Evolutionary conservation across 2,113 vertebrate species (phyloP).

Genomic region (rat (Rattus norvegicus)): GRCr8 NC_086019.1:103400001-103400500

Average conservation of each 20-base stretch:
- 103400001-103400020: neutral
- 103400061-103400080: neutral
- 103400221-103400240: neutral
- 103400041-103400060: neutral
- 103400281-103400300: neutral
- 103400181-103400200: neutral
- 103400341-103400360: neutral
- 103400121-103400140: neutral
- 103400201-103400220: neutral
- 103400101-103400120: neutral
- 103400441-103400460: neutral
- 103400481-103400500: neutral
- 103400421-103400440: neutral
- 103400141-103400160: accelerated
- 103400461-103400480: neutral
- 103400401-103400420: neutral
- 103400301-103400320: neutral
- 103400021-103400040: neutral
- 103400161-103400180: neutral
- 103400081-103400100: neutral
- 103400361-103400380: neutral
- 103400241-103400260: too few relatives aligned
- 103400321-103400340: neutral
- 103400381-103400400: neutral
- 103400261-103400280: neutral